Base-by-base conservation (phyloP, 1,140 invertebrate species). In the Drosophila nebulosa region DNA sequence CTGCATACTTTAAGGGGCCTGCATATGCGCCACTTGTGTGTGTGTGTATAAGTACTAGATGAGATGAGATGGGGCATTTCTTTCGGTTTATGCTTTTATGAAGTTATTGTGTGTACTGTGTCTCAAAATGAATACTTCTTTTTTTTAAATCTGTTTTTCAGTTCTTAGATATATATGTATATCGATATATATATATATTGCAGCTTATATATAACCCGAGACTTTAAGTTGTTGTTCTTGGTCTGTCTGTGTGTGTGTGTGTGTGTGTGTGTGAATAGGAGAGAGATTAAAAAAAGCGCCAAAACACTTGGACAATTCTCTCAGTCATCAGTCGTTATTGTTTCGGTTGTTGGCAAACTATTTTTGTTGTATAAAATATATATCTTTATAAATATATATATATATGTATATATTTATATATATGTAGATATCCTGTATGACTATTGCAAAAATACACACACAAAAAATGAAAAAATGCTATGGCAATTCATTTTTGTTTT, bases 361-460 rank as follows among this genome's bases (percentile, higher is more conserved):
- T 50, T 72, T 64, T 16, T 21, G 62, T 21, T 68, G 71, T 80
- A 80, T 74, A 86, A 85, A 81, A 85, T 58, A 30, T 50, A 24
- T 4, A 42, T 18, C 14, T 65, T 51, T 72, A 52, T 71, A 70
- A 50, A 50, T 69, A 53, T 70, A 77, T 55, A 58, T 71, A 42
- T 69, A 46, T 73, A 64, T 72, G 5, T 27, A 27, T 27, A 7
- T 27, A 27, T 27, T 0, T 27, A 27, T 27, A 7, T 27, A 27
- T 7, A 30, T 30, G 53, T 50, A 53, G 57, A 64, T 1, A 46
- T 71, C 62, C 39, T 21, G 39, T 78, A 81, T 81, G 76, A 73
- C 78, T 61, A 76, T 68, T 81, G 69, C 60, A 76, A 71, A 74
- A 76, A 57, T 58, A 53, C 32, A 51, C 24, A 50, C 10, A 16